phyloP scores from a whole-genome alignment of 2,113 vertebrate species.

The Raphicerus campestris region DNA sequence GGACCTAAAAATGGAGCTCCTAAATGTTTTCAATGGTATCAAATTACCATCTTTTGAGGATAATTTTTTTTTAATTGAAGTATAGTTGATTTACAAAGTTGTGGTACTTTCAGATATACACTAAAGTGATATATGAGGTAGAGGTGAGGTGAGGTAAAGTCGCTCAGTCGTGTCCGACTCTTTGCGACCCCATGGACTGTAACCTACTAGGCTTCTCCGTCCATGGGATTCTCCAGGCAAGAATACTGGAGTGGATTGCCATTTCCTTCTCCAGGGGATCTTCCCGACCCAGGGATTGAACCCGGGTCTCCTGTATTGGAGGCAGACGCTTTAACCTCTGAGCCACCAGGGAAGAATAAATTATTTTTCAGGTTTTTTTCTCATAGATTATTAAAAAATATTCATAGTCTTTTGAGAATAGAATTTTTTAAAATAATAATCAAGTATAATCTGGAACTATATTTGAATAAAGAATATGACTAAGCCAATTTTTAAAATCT shows the following conservation, averaged over 20 bases:
- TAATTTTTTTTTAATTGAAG: neutral
- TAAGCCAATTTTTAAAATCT: neutral
- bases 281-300: no score
- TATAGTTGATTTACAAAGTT: neutral
- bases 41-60: neutral
- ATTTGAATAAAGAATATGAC: slow-evolving; percentile 14
- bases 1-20: neutral
- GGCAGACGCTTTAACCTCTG: no score
- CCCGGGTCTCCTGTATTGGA: no score
- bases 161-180: no score
- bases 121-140: neutral
- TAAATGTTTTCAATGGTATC: neutral
- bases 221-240: no score
- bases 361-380: neutral
- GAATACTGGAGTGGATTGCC: no score
- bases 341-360: neutral
- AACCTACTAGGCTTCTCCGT: no score
- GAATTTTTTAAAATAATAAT: slow-evolving; percentile 3
- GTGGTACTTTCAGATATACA: neutral
- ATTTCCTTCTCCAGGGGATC: no score
- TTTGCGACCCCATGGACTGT: no score
- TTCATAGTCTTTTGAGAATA: neutral
- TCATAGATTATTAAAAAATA: neutral
- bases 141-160: no score
- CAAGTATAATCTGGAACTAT: neutral